Evolutionary conservation across 2,113 vertebrate genomes (phyloP).

Genomic region (Butorides virescens): DNA sequence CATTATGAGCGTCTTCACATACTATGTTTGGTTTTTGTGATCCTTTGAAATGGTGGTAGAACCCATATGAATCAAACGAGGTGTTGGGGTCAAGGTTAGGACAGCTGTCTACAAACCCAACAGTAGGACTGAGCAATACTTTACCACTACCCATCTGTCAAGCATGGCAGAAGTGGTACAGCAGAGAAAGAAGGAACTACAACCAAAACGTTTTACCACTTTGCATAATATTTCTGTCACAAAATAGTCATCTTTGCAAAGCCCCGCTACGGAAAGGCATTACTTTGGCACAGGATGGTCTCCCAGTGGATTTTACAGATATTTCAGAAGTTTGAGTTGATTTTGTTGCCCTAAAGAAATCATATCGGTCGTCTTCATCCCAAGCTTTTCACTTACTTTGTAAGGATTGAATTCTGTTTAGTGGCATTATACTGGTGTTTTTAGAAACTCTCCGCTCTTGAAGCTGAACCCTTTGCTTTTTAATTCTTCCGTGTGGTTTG

Average conservation of each 20-base stretch:
- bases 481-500: neutral
- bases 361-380: fast-evolving
- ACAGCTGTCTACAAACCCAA: neutral
- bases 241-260: neutral
- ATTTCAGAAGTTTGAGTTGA: neutral
- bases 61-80: neutral
- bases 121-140: neutral
- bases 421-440: neutral
- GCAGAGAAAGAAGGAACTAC: neutral
- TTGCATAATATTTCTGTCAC: neutral
- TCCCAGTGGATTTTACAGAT: neutral
- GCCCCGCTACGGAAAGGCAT: fast-evolving
- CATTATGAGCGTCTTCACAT: neutral
- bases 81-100: fast-evolving
- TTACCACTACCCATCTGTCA: neutral
- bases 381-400: too few species aligned
- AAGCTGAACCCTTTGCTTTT: neutral
- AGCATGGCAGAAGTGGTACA: neutral
- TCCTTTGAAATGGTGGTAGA: neutral
- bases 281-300: neutral
- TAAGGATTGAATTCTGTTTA: neutral
- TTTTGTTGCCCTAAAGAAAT: neutral
- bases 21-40: neutral
- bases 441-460: neutral
- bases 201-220: neutral